Percentiles rank a stretch among this genome's conserved stretches.
These are phyloP conservation scores for Pseudomyrmex gracilis DNA, from an alignment of 1,140 invertebrate genomes.

Conservation along the genomic window DNA sequence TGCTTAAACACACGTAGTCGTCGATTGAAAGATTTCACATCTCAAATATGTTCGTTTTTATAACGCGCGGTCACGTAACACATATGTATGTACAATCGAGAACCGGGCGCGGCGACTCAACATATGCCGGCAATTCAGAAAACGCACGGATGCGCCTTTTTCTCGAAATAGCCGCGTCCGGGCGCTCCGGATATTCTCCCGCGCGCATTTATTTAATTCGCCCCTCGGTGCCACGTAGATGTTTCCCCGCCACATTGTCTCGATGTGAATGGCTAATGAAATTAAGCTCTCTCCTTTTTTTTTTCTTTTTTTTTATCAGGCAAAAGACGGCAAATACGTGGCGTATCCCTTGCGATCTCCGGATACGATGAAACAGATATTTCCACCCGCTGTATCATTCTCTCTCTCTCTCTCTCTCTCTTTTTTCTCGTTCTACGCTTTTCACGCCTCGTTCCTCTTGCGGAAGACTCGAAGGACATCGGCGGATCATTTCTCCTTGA, in stretches of 20 bases:
- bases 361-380: conserved; percentile 37
- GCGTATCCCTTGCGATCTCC: conserved; percentile 30
- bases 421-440: conserved; percentile 1
- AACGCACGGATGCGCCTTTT: conserved; percentile 40
- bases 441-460: conserved; percentile 25
- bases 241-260: conserved; percentile 52
- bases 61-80: conserved; percentile 20
- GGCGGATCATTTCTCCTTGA: conserved; percentile 72
- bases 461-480: conserved; percentile 57
- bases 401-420: background rate
- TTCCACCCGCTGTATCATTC: background rate
- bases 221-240: conserved; percentile 41
- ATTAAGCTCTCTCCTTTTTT: conserved; percentile 57
- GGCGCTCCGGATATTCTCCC: conserved; percentile 23
- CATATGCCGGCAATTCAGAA: conserved; percentile 21
- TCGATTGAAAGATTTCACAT: conserved; percentile 45
- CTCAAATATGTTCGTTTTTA: background rate
- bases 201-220: conserved; percentile 65
- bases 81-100: no score
- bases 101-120: background rate
- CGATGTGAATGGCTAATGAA: conserved; percentile 70
- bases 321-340: conserved; percentile 18
- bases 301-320: conserved; percentile 63
- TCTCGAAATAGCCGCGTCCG: conserved; percentile 35
- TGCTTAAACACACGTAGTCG: background rate